Percentiles rank a stretch among this genome's conserved stretches.
Evolutionary conservation across 2,113 vertebrate species (phyloP).

Genomic region (Lepus timidus): DNA sequence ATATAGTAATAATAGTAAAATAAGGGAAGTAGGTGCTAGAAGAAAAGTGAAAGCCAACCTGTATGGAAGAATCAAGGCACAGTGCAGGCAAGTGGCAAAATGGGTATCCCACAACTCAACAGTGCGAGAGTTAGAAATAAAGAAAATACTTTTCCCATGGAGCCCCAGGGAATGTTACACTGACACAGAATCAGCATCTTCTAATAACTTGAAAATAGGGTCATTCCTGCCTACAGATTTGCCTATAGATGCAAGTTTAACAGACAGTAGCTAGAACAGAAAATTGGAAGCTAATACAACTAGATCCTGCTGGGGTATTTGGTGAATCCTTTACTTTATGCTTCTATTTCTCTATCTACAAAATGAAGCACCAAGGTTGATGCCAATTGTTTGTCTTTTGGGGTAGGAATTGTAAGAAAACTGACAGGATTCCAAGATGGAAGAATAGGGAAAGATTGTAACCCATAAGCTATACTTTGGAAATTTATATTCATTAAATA

Average conservation of each 20-base stretch:
- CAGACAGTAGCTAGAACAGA: not conserved
- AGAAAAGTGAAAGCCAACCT: not conserved
- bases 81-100: not conserved
- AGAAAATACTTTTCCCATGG: not conserved
- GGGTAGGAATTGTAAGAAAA: not conserved
- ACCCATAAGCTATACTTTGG: too few relatives aligned
- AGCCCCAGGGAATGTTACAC: not conserved
- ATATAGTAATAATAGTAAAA: not conserved
- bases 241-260: not conserved
- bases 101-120: not conserved
- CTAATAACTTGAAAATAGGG: not conserved
- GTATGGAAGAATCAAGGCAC: not conserved
- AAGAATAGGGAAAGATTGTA: too few relatives aligned
- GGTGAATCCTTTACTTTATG: conserved; percentile 8
- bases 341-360: conserved; percentile 16
- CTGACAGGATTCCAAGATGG: not conserved
- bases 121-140: not conserved
- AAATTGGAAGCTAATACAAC: conserved; percentile 10
- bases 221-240: not conserved
- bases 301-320: not conserved
- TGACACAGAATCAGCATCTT: not conserved
- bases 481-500: too few relatives aligned
- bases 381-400: not conserved
- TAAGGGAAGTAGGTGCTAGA: not conserved
- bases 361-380: not conserved